Evolutionary conservation across 2,888 invertebrate species (phyloP), one percentile per base, ranked within the genome.

Genomic region (Geophilus truncorum): DNA sequence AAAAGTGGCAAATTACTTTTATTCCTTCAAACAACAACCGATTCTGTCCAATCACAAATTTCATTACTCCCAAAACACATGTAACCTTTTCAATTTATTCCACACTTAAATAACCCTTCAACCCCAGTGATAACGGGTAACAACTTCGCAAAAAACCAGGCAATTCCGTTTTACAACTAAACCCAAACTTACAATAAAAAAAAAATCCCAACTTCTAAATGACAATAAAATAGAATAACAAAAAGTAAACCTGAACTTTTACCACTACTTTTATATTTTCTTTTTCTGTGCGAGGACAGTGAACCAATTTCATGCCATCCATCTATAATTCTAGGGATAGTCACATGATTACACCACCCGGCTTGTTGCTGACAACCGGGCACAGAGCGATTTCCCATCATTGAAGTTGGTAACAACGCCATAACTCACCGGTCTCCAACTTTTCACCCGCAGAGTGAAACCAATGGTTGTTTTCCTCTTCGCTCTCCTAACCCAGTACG

Each of bases 1-100:
- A 45, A 40, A 45, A 45, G 45, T 62, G 28, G 9, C 21, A 62
- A 62, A 62, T 62, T 62, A 62, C 62, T 62, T 62, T 62, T 62
- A 23, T 62, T 62, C 62, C 12, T 4, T 7, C 62, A 62, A 62
- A 62, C 23, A 62, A 23, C 23, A 62, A 15, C 23, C 15, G 62
- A 62, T 62, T 62, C 62, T 1, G 28, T 62, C 62, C 62, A 62
- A 62, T 62, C 62, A 62, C 25, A 25, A 62, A 62, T 62, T 62
- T 62, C 62, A 62, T 62, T 62, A 62, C 62, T 62, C 62, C 62
- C 62, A 62, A 62, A 62, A 62, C 62, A 12, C 25, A 62, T 62
- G 62, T 62, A 62, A 62, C 62, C 62, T 62, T 62, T 62, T 62
- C 62, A 62, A 62, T 62, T 62, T 62, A 62, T 62, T 62, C 62